phyloP scores from a whole-genome alignment of 2,888 invertebrate species.

The Spicauda simplicius region DNA sequence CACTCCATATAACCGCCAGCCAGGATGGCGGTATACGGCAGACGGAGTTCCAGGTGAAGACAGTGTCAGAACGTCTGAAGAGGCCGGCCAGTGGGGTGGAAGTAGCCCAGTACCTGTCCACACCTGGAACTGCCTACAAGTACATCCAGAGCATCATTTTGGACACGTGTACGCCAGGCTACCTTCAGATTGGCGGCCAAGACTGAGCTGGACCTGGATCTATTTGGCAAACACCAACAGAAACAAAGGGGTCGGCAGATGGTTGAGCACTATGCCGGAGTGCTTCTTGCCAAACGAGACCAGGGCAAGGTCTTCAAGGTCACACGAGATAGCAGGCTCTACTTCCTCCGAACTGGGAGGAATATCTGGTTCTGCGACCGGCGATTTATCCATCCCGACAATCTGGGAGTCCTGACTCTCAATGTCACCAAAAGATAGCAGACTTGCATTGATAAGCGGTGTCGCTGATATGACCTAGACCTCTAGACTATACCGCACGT shows the following conservation, averaged over 20 bases:
- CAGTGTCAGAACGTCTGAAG: too few species aligned
- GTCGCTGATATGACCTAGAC: neutral
- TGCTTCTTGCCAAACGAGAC: neutral
- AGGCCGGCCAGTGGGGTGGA: neutral
- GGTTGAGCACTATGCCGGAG: neutral
- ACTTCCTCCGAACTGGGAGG: neutral
- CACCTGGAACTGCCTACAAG: neutral
- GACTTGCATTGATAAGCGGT: neutral
- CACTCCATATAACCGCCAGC: too few species aligned
- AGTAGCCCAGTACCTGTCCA: neutral
- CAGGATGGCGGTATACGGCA: too few species aligned
- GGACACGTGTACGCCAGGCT: neutral
- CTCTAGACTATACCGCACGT: neutral
- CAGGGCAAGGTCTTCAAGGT: slow-evolving; percentile 1
- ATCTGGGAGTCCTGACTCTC: neutral
- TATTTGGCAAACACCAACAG: too few species aligned
- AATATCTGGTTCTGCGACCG: neutral
- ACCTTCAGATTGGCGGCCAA: neutral
- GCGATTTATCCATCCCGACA: neutral
- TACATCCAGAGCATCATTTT: neutral
- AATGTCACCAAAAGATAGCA: neutral
- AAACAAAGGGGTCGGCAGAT: neutral
- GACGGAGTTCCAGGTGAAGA: too few species aligned
- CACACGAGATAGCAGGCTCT: neutral
- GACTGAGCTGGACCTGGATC: neutral